A percentile compares a stretch with the other conserved stretches of the same genome.
phyloP scores from a whole-genome alignment of 1,140 invertebrate species.

The Himalopsyche phryganea region DNA sequence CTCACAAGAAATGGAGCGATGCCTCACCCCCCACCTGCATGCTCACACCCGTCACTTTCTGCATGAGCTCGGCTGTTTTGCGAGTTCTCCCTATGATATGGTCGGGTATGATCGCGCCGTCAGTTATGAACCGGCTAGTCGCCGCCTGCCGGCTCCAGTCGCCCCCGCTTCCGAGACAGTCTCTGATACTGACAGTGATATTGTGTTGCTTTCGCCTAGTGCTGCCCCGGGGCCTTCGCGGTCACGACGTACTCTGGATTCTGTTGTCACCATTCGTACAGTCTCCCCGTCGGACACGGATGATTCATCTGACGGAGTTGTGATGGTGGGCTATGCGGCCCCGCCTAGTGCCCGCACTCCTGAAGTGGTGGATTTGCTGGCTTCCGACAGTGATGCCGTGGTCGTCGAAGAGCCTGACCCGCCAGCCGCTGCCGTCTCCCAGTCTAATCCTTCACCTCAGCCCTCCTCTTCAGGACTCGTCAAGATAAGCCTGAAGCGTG shows the following conservation, averaged over 20 bases:
- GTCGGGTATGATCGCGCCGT: conserved; percentile 66
- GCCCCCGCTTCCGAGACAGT: conserved; percentile 37
- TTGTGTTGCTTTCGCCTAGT: conserved; percentile 40
- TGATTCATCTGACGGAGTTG: conserved; percentile 46
- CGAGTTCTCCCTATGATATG: conserved; percentile 80
- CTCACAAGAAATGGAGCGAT: conserved; percentile 66
- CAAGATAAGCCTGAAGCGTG: conserved; percentile 22
- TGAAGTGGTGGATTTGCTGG: conserved; percentile 54
- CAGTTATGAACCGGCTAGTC: conserved; percentile 45
- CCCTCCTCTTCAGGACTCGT: conserved; percentile 25
- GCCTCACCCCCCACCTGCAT: conserved; percentile 57
- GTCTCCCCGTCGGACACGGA: conserved; percentile 49
- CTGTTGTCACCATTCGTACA: conserved; percentile 47
- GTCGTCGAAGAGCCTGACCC: conserved; percentile 43
- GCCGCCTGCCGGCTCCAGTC: conserved; percentile 22
- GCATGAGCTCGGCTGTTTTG: conserved; percentile 86
- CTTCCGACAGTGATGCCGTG: conserved; percentile 57
- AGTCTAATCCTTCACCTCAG: not conserved
- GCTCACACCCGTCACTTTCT: conserved; percentile 75
- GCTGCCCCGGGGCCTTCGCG: conserved; percentile 30
- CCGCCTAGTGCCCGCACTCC: conserved; percentile 57
- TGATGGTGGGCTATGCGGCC: conserved; percentile 52
- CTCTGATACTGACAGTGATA: conserved; percentile 47
- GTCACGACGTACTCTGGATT: conserved; percentile 2
- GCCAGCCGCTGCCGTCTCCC: too few species aligned